These are phyloP conservation scores for Plagiodera versicolora DNA, from an alignment of 2,888 invertebrate species.

Conservation along the genomic window DNA sequence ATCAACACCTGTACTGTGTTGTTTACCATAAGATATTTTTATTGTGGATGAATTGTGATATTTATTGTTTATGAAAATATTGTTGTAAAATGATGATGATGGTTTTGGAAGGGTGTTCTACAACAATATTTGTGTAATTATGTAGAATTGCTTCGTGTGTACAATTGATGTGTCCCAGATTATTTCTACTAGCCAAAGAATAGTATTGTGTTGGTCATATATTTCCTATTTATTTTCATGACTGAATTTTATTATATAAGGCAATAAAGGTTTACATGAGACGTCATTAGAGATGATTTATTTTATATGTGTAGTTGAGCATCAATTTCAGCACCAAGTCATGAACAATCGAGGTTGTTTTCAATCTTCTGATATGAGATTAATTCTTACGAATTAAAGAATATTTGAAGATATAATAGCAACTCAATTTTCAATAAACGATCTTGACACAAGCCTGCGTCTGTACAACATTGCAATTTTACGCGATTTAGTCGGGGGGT, in stretches of 20 bases:
- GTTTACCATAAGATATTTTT: background rate
- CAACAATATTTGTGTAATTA: background rate
- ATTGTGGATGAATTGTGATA: background rate
- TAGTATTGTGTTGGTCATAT: background rate
- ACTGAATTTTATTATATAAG: background rate
- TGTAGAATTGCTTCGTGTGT: background rate
- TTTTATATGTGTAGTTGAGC: too few relatives aligned
- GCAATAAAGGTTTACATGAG: background rate
- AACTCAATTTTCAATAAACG: too few relatives aligned
- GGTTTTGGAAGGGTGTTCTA: background rate
- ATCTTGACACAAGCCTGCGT: too few relatives aligned
- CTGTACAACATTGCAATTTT: too few relatives aligned
- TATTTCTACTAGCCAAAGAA: background rate
- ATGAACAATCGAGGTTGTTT: too few relatives aligned
- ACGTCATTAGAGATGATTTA: too few relatives aligned
- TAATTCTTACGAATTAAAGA: too few relatives aligned
- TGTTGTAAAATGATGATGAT: background rate
- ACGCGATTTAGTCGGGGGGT: too few relatives aligned
- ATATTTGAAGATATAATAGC: too few relatives aligned
- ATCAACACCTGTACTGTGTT: background rate
- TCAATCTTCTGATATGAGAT: too few relatives aligned
- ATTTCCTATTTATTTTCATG: background rate
- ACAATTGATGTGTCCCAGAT: background rate
- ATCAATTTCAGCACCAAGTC: too few relatives aligned
- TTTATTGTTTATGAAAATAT: background rate